Evolutionary conservation across 2,113 vertebrate genomes (phyloP).

Genomic region (Heterochromis multidens): DNA sequence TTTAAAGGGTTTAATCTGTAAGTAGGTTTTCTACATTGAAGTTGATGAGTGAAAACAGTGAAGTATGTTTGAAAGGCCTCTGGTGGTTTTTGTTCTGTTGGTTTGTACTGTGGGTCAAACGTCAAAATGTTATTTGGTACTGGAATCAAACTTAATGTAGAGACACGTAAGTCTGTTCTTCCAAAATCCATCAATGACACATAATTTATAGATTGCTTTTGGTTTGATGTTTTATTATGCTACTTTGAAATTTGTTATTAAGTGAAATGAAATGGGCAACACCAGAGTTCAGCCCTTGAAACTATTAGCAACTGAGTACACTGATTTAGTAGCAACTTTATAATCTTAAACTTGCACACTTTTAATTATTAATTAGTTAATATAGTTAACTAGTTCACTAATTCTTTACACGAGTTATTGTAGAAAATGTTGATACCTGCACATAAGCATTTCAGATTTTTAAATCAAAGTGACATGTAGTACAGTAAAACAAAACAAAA

Average conservation of each 20-base stretch:
- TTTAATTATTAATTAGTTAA: too few species aligned
- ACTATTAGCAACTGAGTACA: too few species aligned
- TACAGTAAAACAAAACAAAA: too few species aligned
- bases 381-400: too few species aligned
- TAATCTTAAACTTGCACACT: too few species aligned
- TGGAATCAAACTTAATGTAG: too few species aligned
- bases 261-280: neutral
- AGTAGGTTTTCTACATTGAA: neutral
- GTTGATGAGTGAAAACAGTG: accelerated
- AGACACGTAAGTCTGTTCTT: neutral
- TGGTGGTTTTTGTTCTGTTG: neutral
- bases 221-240: neutral
- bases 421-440: too few species aligned
- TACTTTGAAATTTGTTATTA: neutral
- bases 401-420: too few species aligned
- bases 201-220: neutral
- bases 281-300: neutral
- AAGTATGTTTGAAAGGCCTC: neutral
- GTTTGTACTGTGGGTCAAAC: neutral
- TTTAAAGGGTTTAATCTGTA: neutral
- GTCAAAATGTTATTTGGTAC: too few species aligned
- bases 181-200: accelerated
- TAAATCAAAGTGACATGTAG: too few species aligned
- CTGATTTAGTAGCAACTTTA: too few species aligned
- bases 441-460: too few species aligned